phyloP scores from a whole-genome alignment of 1,140 invertebrate species.

The Rhynchophorus ferrugineus region DNA sequence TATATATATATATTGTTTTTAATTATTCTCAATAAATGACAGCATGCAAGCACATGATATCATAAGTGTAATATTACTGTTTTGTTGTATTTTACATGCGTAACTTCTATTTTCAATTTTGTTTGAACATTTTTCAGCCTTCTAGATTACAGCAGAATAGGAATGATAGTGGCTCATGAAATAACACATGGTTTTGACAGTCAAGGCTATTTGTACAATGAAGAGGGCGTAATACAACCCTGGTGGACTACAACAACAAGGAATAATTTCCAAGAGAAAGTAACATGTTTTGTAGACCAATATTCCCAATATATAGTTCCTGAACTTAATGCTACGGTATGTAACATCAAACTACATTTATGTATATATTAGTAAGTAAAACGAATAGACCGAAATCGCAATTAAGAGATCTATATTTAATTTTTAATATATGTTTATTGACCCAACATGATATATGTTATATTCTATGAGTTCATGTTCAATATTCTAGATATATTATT shows the following conservation, averaged over 20 bases:
- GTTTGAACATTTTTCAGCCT: slow-evolving; percentile 28
- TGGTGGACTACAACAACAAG: slow-evolving; percentile 47
- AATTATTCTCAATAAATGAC: too few species aligned
- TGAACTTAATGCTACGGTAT: slow-evolving; percentile 45
- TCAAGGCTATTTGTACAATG: slow-evolving; percentile 50
- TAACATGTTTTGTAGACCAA: slow-evolving; percentile 57
- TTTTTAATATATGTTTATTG: too few species aligned
- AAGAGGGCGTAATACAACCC: slow-evolving; percentile 13
- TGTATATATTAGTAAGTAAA: too few species aligned
- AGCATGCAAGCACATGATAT: too few species aligned
- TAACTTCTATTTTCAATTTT: too few species aligned
- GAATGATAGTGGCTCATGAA: slow-evolving; percentile 54
- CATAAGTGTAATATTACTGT: too few species aligned
- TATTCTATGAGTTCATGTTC: too few species aligned
- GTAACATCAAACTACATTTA: slow-evolving; percentile 7
- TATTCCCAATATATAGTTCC: slow-evolving; percentile 44
- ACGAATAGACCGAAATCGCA: background rate
- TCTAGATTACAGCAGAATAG: slow-evolving; percentile 47
- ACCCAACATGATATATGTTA: too few species aligned
- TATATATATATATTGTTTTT: too few species aligned
- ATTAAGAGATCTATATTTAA: too few species aligned
- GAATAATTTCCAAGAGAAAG: slow-evolving; percentile 45
- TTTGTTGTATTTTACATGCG: too few species aligned
- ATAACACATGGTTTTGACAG: slow-evolving; percentile 55
- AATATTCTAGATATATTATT: too few species aligned